A percentile compares a stretch with the other conserved stretches of the same genome.
Conservation (phyloP, 2,113 vertebrate species). For the Cyprinus carpio region DNA sequence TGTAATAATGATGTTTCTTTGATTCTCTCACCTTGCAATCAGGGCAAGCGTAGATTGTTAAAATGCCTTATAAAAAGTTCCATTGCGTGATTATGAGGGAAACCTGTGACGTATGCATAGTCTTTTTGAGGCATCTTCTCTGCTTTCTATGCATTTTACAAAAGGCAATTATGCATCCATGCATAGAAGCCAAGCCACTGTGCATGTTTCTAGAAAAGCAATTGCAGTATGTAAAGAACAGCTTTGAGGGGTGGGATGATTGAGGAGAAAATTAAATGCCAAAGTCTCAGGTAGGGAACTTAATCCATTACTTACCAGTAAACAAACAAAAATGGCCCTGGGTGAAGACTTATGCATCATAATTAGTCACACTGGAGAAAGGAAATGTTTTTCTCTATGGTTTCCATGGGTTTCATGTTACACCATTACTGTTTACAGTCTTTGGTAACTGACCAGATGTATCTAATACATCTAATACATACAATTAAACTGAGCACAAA, state of each 20-base stretch:
- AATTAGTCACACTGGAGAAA: conserved; percentile 38
- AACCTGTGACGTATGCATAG: not conserved
- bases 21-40: conserved; percentile 26
- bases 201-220: not conserved
- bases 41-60: conserved; percentile 9
- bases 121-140: conserved; percentile 1
- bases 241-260: conserved; percentile 13
- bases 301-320: conserved; percentile 24
- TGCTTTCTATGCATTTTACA: conserved; percentile 30
- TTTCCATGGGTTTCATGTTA: conserved; percentile 30
- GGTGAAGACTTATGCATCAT: conserved; percentile 25
- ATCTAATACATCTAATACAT: not conserved
- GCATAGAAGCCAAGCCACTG: not conserved
- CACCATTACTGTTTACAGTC: not conserved
- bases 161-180: conserved; percentile 24
- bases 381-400: conserved; percentile 21
- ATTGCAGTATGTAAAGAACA: too few relatives aligned
- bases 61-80: conserved; percentile 17
- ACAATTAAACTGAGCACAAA: not conserved
- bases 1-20: conserved; percentile 21
- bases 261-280: conserved; percentile 21
- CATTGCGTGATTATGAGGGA: conserved; percentile 32
- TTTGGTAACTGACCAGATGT: not conserved
- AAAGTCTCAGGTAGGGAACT: conserved; percentile 17
- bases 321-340: conserved; percentile 23